Conservation (phyloP, 2,888 invertebrate genomes). For the Platycnemis pennipes region DNA sequence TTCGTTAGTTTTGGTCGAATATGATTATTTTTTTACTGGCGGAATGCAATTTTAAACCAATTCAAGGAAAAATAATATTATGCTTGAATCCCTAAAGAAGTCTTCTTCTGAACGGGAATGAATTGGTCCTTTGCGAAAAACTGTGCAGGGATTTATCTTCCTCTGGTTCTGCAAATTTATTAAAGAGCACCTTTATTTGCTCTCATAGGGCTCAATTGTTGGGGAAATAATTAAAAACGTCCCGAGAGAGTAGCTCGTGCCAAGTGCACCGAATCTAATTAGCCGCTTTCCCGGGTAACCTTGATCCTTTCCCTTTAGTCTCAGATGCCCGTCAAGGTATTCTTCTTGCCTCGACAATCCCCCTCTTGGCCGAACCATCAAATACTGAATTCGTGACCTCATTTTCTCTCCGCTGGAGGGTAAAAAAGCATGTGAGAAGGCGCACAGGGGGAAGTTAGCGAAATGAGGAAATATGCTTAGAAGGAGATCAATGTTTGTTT, state of each 20-base stretch:
- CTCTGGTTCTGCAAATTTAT: not conserved
- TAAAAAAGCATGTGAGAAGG: not conserved
- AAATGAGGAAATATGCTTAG: too few relatives aligned
- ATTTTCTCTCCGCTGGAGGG: not conserved
- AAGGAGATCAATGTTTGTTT: not conserved
- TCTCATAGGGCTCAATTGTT: not conserved
- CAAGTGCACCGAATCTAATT: constrained; percentile 6
- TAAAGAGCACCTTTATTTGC: not conserved
- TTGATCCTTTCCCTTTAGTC: not conserved
- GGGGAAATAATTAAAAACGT: not conserved
- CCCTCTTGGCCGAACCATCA: not conserved
- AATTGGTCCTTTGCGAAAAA: not conserved
- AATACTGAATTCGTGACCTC: not conserved
- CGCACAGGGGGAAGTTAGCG: too few relatives aligned
- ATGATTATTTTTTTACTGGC: too few relatives aligned
- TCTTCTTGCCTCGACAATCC: not conserved
- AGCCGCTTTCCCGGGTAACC: not conserved
- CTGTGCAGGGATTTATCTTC: not conserved
- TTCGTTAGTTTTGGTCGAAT: too few relatives aligned
- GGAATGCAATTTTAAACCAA: too few relatives aligned
- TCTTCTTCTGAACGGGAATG: too few relatives aligned
- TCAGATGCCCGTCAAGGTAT: not conserved
- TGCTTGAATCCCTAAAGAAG: too few relatives aligned
- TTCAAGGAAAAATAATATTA: too few relatives aligned
- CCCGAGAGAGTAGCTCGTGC: not conserved